Evolutionary conservation across 2,888 invertebrate species (phyloP).

Genomic region (Phaedon cochleariae): DNA sequence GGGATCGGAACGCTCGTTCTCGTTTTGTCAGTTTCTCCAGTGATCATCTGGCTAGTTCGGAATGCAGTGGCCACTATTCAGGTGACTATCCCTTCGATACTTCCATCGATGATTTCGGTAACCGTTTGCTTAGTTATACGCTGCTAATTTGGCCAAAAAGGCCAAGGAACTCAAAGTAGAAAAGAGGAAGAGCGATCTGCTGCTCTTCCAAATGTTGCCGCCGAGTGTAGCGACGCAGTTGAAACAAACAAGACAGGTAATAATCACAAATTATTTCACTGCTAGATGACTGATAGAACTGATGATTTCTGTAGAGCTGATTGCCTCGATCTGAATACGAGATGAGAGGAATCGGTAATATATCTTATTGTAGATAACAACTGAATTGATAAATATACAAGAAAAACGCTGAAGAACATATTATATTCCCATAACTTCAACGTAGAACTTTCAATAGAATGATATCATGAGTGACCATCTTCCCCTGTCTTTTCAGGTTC

Average conservation of each 20-base stretch:
- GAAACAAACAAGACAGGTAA: constrained; percentile 85
- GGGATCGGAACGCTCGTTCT: constrained; percentile 82
- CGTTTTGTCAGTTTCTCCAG: constrained; percentile 83
- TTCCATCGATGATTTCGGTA: constrained; percentile 4
- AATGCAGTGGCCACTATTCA: constrained; percentile 89
- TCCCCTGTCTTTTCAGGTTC: too few relatives aligned
- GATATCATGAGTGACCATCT: background rate
- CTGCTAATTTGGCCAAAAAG: constrained; percentile 82
- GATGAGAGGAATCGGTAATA: too few relatives aligned
- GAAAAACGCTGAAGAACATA: too few relatives aligned
- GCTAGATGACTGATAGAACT: too few relatives aligned
- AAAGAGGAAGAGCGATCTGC: constrained; percentile 82
- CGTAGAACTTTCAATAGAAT: background rate
- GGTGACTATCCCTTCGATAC: constrained; percentile 61
- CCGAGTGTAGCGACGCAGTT: constrained; percentile 85
- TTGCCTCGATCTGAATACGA: too few relatives aligned
- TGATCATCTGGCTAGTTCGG: constrained; percentile 82
- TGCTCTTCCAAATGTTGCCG: constrained; percentile 88
- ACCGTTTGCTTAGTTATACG: constrained; percentile 73
- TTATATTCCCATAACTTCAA: too few relatives aligned
- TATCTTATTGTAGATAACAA: too few relatives aligned
- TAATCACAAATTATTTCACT: too few relatives aligned
- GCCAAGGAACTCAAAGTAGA: constrained; percentile 84
- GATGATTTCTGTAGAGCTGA: too few relatives aligned
- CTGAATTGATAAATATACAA: too few relatives aligned